These are phyloP conservation scores for Crioceris asparagi DNA, from an alignment of 2,888 invertebrate species.

Conservation along the genomic window DNA sequence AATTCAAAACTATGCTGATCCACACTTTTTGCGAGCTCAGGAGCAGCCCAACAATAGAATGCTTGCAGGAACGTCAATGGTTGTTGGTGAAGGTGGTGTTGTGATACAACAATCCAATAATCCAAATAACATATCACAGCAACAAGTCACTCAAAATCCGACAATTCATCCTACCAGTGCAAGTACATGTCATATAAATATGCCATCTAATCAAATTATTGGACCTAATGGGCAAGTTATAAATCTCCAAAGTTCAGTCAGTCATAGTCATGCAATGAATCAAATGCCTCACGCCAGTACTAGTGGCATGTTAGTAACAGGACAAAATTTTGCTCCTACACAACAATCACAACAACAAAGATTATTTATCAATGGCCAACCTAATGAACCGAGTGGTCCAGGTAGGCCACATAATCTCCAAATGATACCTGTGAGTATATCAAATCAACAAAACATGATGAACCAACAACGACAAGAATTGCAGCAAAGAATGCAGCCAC, in stretches of 20 bases:
- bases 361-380: constrained; percentile 31
- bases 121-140: constrained; percentile 21
- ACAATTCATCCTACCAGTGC: no score
- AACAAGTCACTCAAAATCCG: constrained; percentile 9
- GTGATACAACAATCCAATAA: constrained; percentile 32
- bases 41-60: no score
- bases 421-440: constrained; percentile 29
- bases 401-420: constrained; percentile 35
- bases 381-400: constrained; percentile 34
- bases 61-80: constrained; percentile 27
- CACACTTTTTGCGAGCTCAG: no score
- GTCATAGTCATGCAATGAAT: constrained; percentile 26
- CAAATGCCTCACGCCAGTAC: constrained; percentile 8
- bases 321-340: constrained; percentile 24
- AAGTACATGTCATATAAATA: constrained; percentile 1
- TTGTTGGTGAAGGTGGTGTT: constrained; percentile 27
- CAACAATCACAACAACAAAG: constrained; percentile 25
- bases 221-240: constrained; percentile 52
- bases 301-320: constrained; percentile 25
- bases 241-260: constrained; percentile 42
- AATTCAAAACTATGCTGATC: no score
- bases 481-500: constrained; percentile 21
- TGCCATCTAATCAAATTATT: constrained; percentile 34
- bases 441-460: constrained; percentile 23
- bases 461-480: constrained; percentile 13